Evolutionary conservation across 2,113 vertebrate species (phyloP).

Genomic region (Phyllostomus discolor): DNA sequence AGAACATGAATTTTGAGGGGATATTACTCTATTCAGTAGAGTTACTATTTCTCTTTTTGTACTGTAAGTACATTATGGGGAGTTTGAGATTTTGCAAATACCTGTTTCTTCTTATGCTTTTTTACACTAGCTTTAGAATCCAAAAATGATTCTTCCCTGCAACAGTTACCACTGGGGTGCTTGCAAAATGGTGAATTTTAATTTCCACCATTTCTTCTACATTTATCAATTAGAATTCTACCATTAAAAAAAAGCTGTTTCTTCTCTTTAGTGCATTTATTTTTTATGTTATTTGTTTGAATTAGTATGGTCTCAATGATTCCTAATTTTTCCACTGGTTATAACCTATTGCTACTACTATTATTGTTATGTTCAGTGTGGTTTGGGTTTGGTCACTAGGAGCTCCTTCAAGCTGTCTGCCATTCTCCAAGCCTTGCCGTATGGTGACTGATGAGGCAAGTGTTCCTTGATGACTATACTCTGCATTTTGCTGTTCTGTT

Average conservation of each 20-base stretch:
- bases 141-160: not conserved
- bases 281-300: not conserved
- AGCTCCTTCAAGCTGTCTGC: not conserved
- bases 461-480: not conserved
- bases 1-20: not conserved
- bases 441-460: not conserved
- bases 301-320: not conserved
- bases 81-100: not conserved
- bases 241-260: not conserved
- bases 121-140: not conserved
- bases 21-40: not conserved
- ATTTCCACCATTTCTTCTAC: not conserved
- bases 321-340: not conserved
- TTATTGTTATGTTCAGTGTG: not conserved
- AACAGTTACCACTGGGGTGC: no score
- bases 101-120: not conserved
- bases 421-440: not conserved
- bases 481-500: not conserved
- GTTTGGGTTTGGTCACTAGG: not conserved
- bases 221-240: not conserved
- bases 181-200: not conserved
- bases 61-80: not conserved
- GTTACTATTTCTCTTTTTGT: not conserved
- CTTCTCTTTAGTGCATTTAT: not conserved
- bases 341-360: not conserved